A percentile compares a stretch with the other conserved stretches of the same genome.
Conservation (phyloP, 2,888 invertebrate species). For the Reticulitermes lucifugus region DNA sequence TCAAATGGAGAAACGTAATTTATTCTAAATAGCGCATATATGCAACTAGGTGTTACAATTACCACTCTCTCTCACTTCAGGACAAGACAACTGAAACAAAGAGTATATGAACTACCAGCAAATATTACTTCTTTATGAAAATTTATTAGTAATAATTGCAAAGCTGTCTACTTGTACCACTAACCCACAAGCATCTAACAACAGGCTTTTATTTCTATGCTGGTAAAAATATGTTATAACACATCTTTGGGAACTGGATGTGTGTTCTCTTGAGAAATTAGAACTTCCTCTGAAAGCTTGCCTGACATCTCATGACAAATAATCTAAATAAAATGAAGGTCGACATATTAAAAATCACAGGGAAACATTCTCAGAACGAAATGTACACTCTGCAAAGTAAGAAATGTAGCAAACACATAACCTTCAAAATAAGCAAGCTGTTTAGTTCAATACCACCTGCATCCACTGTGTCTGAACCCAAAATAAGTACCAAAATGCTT, state of each 20-base stretch:
- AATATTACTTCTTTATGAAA: no score
- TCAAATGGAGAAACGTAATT: no score
- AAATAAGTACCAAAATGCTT: not conserved
- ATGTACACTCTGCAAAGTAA: slow-evolving; percentile 5
- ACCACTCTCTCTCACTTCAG: no score
- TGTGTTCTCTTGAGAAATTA: slow-evolving; percentile 7
- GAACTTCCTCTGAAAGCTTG: not conserved
- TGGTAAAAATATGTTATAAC: no score
- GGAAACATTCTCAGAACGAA: not conserved
- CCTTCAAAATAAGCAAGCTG: not conserved
- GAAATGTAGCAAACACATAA: not conserved
- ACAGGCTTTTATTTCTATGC: no score
- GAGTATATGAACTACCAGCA: no score
- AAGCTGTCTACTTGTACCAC: no score
- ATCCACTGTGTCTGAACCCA: not conserved
- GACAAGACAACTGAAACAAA: no score
- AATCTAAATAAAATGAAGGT: not conserved
- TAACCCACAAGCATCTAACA: no score
- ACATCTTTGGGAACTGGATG: not conserved
- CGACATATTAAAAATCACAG: not conserved
- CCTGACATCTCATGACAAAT: not conserved
- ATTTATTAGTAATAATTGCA: no score
- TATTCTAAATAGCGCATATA: no score
- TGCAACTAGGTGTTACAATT: no score
- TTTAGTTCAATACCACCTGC: not conserved